Conservation (phyloP, 2,113 vertebrate species). For the Pelmatolapia mariae region DNA sequence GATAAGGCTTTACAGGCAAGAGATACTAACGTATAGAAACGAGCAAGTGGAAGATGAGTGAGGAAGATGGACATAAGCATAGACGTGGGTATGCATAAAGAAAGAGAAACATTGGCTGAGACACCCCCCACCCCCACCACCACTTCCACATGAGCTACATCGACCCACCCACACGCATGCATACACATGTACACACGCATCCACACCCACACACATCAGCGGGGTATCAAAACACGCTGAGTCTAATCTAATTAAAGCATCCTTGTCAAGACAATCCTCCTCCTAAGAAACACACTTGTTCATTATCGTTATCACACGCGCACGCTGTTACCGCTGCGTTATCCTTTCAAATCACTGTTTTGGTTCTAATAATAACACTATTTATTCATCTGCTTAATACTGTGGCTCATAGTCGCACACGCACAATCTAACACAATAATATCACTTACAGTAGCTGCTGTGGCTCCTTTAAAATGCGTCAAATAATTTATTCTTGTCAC, state of each 20-base stretch:
- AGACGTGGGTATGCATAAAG: slow-evolving; percentile 20
- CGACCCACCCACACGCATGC: background rate
- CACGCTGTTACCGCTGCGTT: slow-evolving; percentile 43
- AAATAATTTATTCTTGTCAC: slow-evolving; percentile 32
- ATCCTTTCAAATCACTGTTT: slow-evolving; percentile 57
- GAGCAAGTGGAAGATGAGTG: background rate
- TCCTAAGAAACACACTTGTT: slow-evolving; percentile 55
- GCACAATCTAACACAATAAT: slow-evolving; percentile 20
- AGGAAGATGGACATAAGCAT: slow-evolving; percentile 23
- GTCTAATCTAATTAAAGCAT: slow-evolving; percentile 73
- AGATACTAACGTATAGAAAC: background rate
- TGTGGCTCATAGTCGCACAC: background rate
- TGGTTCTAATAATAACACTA: slow-evolving; percentile 52
- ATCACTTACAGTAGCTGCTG: slow-evolving; percentile 11
- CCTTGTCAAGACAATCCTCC: slow-evolving; percentile 62
- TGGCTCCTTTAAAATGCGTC: slow-evolving; percentile 15
- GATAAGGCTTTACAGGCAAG: background rate
- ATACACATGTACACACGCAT: background rate
- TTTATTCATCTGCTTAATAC: slow-evolving; percentile 35
- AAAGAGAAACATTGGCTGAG: slow-evolving; percentile 2
- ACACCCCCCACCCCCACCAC: background rate
- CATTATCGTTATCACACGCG: slow-evolving; percentile 60
- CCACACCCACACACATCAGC: slow-evolving; percentile 23
- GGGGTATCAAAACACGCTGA: slow-evolving; percentile 59
- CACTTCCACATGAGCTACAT: background rate